Evolutionary conservation across 2,888 invertebrate species (phyloP).

Genomic region (Carpatolechia fugitivella): DNA sequence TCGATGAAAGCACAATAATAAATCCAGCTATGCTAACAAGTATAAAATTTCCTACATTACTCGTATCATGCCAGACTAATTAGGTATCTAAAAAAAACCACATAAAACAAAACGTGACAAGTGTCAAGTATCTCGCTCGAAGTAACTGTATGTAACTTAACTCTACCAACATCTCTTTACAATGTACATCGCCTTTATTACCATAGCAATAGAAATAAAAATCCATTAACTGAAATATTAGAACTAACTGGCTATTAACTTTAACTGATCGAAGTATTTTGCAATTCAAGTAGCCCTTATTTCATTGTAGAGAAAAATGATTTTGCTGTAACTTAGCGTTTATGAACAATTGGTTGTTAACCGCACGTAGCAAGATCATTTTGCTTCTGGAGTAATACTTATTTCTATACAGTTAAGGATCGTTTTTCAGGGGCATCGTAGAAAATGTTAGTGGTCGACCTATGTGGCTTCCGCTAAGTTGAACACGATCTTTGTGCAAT

Average conservation of each 20-base stretch:
- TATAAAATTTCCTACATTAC: no score
- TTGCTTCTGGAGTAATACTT: not conserved
- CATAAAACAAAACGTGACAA: not conserved
- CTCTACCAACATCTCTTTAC: not conserved
- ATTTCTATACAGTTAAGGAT: not conserved
- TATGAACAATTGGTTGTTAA: not conserved
- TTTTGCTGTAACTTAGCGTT: not conserved
- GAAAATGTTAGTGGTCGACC: not conserved
- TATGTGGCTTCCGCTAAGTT: not conserved
- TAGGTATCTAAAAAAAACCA: no score
- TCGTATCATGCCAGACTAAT: no score
- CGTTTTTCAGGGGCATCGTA: not conserved
- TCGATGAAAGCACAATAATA: no score
- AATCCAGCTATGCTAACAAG: no score
- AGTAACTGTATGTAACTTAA: not conserved
- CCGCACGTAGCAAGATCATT: not conserved
- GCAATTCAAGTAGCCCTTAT: not conserved
- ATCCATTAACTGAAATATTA: not conserved
- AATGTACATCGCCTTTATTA: not conserved
- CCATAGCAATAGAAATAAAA: not conserved
- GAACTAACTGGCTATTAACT: no score
- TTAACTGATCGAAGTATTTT: not conserved
- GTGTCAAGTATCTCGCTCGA: not conserved
- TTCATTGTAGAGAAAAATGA: not conserved
- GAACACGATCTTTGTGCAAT: not conserved